Percentiles rank a stretch among this genome's conserved stretches.
phyloP scores from a whole-genome alignment of 2,888 invertebrate genomes.

The Poecilobothrus nobilitatus region DNA sequence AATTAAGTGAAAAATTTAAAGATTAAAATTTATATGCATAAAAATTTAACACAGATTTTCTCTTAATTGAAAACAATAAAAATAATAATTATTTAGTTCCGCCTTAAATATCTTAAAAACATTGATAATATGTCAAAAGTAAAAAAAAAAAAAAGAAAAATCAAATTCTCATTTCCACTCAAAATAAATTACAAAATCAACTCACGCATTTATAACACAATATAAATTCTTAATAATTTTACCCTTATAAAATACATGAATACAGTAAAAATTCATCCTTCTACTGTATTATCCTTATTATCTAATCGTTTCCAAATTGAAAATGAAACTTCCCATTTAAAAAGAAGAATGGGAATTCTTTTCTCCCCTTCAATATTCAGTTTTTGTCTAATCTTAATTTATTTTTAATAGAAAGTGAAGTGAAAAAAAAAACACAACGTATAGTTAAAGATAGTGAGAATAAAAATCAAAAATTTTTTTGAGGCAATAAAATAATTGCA shows the following conservation, averaged over 20 bases:
- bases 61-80: not conserved
- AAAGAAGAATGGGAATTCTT: too few relatives aligned
- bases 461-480: too few relatives aligned
- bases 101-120: not conserved
- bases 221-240: not conserved
- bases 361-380: too few relatives aligned
- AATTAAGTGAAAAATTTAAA: not conserved
- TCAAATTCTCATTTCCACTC: not conserved
- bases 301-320: not conserved
- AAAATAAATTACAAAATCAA: not conserved
- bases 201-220: not conserved
- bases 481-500: not conserved
- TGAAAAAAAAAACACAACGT: not conserved
- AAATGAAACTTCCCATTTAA: too few relatives aligned
- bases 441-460: not conserved
- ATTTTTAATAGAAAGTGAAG: not conserved
- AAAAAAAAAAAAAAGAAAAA: not conserved
- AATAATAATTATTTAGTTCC: slow-evolving; percentile 6
- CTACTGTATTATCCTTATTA: not conserved
- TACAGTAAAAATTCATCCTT: too few relatives aligned
- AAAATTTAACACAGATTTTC: not conserved
- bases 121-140: not conserved
- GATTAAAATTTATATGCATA: too few relatives aligned
- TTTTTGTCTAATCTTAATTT: slow-evolving; percentile 1
- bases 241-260: too few relatives aligned